Evolutionary conservation across 1,140 invertebrate species (phyloP), one percentile per base, ranked within the genome.

Genomic region (Ceratitis capitata): DNA sequence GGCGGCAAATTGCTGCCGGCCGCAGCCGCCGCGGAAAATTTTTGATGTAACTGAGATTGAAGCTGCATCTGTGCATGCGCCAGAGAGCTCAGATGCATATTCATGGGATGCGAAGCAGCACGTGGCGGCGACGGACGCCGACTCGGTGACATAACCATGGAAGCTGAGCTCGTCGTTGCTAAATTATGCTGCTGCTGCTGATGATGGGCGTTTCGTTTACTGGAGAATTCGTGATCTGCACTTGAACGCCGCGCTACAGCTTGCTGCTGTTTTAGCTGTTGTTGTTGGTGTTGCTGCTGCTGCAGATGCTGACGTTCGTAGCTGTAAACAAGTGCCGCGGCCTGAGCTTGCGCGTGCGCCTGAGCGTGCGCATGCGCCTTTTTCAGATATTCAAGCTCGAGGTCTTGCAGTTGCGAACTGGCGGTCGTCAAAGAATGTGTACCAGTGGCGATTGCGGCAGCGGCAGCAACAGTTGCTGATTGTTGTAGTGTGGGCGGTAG

Each of bases 71-170:
- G 93, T 86, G 93, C 92, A 91, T 94, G 92, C 88, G 93, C 93
- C 92, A 94, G 92, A 90, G 92, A 87, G 35, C 87, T 88, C 23
- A 92, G 88, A 86, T 92, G 91, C 42, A 89, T 91, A 87, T 88
- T 91, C 51, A 87, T 85, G 5, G 88, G 85, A 64, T 88, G 87
- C 23, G 88, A 64, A 16, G 84, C 86, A 51, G 86, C 85, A 92
- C 90, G 92, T 5, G 89, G 94, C 86, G 94, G 94, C 88, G 94
- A 95, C 88, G 94, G 93, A 91, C 94, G 93, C 88, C 94, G 93
- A 91, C 94, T 95, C 86, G 94, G 94, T 92, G 94, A 95, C 94
- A 95, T 94, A 92, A 94, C 94, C 94, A 92, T 92, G 64, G 87
- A 86, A 58, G 26, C 69, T 69, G 82, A 69, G 14, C 51, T 74